A percentile compares a stretch with the other conserved stretches of the same genome.
Conservation (phyloP, 2,888 invertebrate genomes). For the Pseudococcus longispinus region DNA sequence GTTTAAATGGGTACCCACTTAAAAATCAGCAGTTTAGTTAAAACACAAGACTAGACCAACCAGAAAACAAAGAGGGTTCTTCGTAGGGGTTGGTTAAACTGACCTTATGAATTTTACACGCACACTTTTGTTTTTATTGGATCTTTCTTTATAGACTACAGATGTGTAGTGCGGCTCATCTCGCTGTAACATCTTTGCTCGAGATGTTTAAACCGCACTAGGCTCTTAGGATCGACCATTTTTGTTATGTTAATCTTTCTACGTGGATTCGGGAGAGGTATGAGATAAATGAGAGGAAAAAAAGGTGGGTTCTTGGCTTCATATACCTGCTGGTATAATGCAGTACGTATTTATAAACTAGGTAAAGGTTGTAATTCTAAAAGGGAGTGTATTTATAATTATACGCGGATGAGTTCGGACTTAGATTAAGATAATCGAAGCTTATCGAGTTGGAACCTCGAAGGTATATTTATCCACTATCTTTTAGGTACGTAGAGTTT, state of each 20-base stretch:
- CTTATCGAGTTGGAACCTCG: not conserved
- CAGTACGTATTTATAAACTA: not conserved
- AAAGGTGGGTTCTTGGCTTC: not conserved
- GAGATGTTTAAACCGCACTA: not conserved
- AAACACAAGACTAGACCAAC: constrained; percentile 55
- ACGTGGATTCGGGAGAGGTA: not conserved
- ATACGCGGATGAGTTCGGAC: not conserved
- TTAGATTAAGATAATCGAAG: not conserved
- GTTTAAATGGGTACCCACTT: constrained; percentile 46
- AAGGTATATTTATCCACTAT: not conserved
- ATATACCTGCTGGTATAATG: not conserved
- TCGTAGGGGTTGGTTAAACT: constrained; percentile 54
- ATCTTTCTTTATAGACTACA: constrained; percentile 46
- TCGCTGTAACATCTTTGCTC: not conserved
- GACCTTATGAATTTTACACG: constrained; percentile 54
- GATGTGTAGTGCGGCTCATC: not conserved
- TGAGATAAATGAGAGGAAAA: too few relatives aligned
- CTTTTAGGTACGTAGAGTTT: not conserved
- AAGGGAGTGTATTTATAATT: not conserved
- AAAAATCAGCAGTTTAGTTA: constrained; percentile 53
- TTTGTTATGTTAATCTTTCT: not conserved
- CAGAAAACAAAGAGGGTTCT: constrained; percentile 56
- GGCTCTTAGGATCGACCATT: not conserved
- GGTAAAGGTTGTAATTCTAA: not conserved
- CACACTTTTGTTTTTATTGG: constrained; percentile 54